Evolutionary conservation across 1,140 invertebrate genomes (phyloP).

Genomic region (Drosophila guanche): DNA sequence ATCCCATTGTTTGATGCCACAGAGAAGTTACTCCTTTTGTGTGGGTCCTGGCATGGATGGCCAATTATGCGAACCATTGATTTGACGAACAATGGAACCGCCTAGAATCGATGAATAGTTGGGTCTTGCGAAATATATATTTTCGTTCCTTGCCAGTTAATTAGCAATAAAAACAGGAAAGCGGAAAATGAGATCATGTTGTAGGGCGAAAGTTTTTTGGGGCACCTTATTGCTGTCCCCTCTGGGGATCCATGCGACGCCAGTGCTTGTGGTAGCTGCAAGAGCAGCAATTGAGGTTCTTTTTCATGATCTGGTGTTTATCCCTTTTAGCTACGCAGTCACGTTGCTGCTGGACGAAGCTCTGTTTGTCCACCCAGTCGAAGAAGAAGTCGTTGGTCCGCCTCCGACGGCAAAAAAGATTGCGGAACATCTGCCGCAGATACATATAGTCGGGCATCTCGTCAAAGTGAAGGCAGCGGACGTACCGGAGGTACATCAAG

Average conservation of each 20-base stretch:
- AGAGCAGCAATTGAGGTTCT: background rate
- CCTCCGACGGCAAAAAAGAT: slow-evolving; percentile 36
- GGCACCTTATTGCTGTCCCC: background rate
- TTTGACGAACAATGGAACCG: slow-evolving; percentile 33
- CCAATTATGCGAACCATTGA: slow-evolving; percentile 54
- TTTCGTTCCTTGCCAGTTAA: slow-evolving; percentile 33
- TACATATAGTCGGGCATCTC: slow-evolving; percentile 98
- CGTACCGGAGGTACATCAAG: slow-evolving; percentile 97
- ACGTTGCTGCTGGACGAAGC: background rate
- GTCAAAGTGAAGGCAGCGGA: slow-evolving; percentile 94
- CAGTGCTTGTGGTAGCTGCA: background rate
- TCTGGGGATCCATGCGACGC: background rate
- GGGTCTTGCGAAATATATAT: slow-evolving; percentile 36
- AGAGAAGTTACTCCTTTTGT: slow-evolving; percentile 22
- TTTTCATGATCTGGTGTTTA: background rate
- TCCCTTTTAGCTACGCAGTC: background rate
- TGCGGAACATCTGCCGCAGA: slow-evolving; percentile 66
- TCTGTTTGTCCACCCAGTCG: slow-evolving; percentile 51
- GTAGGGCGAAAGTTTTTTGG: background rate
- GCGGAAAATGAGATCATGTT: slow-evolving; percentile 6
- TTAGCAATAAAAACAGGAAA: slow-evolving; percentile 27
- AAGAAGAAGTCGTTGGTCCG: slow-evolving; percentile 38
- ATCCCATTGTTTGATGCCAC: slow-evolving; percentile 19
- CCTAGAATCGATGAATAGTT: slow-evolving; percentile 7
- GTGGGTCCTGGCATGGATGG: slow-evolving; percentile 8